These are phyloP conservation scores for Micropterix aruncella DNA, from an alignment of 2,888 invertebrate species.

Conservation along the genomic window DNA sequence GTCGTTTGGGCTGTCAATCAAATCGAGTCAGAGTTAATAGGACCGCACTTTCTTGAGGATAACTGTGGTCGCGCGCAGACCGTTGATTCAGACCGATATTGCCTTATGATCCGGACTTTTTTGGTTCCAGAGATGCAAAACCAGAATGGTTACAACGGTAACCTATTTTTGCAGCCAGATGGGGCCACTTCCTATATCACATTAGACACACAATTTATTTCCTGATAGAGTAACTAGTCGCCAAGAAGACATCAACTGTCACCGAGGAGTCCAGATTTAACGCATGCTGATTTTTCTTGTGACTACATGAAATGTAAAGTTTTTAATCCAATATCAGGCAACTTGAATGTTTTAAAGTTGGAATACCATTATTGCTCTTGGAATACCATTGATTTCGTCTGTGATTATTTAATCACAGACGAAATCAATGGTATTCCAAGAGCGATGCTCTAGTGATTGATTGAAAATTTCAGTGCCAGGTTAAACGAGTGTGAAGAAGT, in stretches of 20 bases:
- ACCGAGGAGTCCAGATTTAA: constrained; percentile 13
- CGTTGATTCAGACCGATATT: constrained; percentile 12
- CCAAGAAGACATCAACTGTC: constrained; percentile 14
- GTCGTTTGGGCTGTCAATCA: constrained; percentile 6
- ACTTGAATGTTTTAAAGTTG: constrained; percentile 9
- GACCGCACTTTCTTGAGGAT: constrained; percentile 13
- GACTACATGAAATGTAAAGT: constrained; percentile 14
- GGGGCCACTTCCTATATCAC: constrained; percentile 12
- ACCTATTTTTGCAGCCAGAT: constrained; percentile 14
- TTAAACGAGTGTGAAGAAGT: no score
- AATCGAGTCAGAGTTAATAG: constrained; percentile 9
- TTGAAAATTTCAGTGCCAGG: no score
- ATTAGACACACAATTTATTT: constrained; percentile 14
- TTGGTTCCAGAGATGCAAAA: constrained; percentile 14
- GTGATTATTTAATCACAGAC: no score
- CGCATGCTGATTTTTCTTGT: constrained; percentile 13
- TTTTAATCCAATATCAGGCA: constrained; percentile 11
- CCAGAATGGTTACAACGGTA: constrained; percentile 13
- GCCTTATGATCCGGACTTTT: constrained; percentile 13
- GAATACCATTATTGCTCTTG: no score
- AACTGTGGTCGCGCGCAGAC: constrained; percentile 8
- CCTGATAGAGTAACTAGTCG: constrained; percentile 13
- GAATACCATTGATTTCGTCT: no score
- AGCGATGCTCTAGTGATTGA: no score
- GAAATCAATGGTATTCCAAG: no score